These are phyloP conservation scores for Calliscelio sp. DNA, from an alignment of 2,888 invertebrate species.

Conservation along the genomic window DNA sequence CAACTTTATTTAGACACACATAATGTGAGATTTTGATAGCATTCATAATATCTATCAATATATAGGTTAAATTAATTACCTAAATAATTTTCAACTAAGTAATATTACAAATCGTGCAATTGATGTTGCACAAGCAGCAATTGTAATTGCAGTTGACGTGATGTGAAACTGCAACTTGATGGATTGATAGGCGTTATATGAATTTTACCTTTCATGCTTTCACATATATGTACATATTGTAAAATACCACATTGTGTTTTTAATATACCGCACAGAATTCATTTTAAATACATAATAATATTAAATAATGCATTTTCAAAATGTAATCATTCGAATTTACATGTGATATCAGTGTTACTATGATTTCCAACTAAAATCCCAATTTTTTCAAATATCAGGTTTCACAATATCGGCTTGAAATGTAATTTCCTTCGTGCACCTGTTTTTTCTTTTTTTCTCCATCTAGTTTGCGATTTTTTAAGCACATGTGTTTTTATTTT, in stretches of 20 bases:
- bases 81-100: conserved; percentile 40
- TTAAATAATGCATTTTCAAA: no score
- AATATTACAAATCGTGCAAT: conserved; percentile 27
- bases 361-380: conserved; percentile 13
- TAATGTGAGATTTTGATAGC: conserved; percentile 9
- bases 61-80: conserved; percentile 48
- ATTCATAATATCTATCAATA: conserved; percentile 13
- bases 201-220: conserved; percentile 11
- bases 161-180: conserved; percentile 36
- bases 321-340: not conserved
- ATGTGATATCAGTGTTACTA: not conserved
- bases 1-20: conserved; percentile 2
- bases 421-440: not conserved
- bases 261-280: conserved; percentile 20
- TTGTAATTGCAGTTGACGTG: conserved; percentile 41
- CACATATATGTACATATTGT: conserved; percentile 1
- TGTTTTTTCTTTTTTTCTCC: not conserved
- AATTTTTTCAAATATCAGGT: not conserved
- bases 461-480: not conserved
- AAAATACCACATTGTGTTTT: conserved; percentile 8
- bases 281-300: not conserved
- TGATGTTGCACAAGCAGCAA: conserved; percentile 34
- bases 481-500: no score
- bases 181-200: conserved; percentile 35
- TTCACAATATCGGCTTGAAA: not conserved